phyloP scores from a whole-genome alignment of 1,140 invertebrate genomes.

The Goniozus legneri region DNA sequence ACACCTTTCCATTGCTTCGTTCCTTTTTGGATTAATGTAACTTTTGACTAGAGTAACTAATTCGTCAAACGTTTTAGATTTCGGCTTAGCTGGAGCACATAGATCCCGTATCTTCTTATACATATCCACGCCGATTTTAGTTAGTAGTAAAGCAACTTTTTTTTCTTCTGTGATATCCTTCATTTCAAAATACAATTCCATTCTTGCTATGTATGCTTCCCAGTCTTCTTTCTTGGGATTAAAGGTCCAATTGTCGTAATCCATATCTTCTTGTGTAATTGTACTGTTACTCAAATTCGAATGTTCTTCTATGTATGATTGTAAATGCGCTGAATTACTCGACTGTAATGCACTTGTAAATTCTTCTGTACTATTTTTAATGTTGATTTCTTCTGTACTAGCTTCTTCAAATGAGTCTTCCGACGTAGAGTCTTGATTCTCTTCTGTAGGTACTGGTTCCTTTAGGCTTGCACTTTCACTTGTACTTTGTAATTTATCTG shows the following conservation, averaged over 20 bases:
- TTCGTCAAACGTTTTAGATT: not conserved
- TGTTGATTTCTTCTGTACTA: not conserved
- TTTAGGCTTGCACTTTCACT: no score
- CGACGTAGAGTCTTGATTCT: no score
- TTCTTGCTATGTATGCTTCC: not conserved
- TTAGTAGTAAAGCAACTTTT: not conserved
- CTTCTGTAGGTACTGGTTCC: no score
- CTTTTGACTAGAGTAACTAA: not conserved
- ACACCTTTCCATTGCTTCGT: conserved; percentile 6
- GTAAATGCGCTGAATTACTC: no score
- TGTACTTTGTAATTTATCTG: no score
- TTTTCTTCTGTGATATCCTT: not conserved
- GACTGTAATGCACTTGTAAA: no score
- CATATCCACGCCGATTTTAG: not conserved
- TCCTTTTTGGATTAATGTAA: not conserved
- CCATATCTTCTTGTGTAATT: no score
- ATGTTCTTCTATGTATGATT: no score
- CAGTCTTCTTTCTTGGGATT: not conserved
- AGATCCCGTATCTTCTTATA: not conserved
- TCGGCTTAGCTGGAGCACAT: not conserved
- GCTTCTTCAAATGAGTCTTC: not conserved
- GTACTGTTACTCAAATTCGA: no score
- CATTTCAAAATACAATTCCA: not conserved
- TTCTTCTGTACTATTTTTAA: not conserved
- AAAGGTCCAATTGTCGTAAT: not conserved